A percentile compares a stretch with the other conserved stretches of the same genome.
Evolutionary conservation across 2,888 invertebrate species (phyloP).

Genomic region (Ormyrus pomaceus): DNA sequence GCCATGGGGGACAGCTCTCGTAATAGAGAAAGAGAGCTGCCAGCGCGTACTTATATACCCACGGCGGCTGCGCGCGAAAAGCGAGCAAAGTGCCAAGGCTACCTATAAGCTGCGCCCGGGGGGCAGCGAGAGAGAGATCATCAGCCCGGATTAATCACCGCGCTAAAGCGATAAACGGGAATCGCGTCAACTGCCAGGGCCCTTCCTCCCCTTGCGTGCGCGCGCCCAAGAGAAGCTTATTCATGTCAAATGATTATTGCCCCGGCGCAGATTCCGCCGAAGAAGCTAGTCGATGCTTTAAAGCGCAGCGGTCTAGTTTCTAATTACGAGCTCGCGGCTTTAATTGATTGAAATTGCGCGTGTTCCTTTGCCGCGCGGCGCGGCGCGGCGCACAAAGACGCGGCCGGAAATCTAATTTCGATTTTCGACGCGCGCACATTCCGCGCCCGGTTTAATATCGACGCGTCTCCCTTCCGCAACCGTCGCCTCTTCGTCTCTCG

Average conservation of each 20-base stretch:
- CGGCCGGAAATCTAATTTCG: too few species aligned
- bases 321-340: too few species aligned
- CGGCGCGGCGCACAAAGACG: too few species aligned
- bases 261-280: background rate
- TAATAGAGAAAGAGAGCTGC: conserved; percentile 27
- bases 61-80: background rate
- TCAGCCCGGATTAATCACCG: conserved; percentile 39
- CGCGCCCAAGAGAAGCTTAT: conserved; percentile 21
- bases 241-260: conserved; percentile 37
- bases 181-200: conserved; percentile 10
- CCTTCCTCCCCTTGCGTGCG: background rate
- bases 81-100: background rate
- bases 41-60: too few species aligned
- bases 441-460: too few species aligned
- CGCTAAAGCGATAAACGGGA: conserved; percentile 44
- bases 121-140: conserved; percentile 30
- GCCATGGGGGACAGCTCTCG: conserved; percentile 59
- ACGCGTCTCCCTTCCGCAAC: too few species aligned
- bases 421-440: too few species aligned
- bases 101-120: conserved; percentile 14
- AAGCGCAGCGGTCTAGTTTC: background rate
- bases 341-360: too few species aligned
- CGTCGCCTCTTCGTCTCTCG: too few species aligned
- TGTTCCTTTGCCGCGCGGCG: too few species aligned
- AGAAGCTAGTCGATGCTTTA: background rate